Base-by-base conservation (phyloP, 53 echinoderm and acorn worm species). In the Holothuria leucospilota region DNA sequence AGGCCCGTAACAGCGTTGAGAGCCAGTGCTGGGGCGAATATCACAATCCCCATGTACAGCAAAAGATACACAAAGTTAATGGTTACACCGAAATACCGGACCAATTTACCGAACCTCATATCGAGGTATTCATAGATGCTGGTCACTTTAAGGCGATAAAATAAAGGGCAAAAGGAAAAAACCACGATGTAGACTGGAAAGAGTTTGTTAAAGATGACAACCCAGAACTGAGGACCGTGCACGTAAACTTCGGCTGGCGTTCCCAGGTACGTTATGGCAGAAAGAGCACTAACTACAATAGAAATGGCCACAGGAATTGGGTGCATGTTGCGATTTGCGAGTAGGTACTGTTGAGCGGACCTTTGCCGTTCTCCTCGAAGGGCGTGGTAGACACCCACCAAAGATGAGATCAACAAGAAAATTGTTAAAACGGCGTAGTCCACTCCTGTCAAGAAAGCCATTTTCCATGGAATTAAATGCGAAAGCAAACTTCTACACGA, bases 1-100 rank as follows among this genome's bases (percentile, higher is more conserved):
- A 92, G 29, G 30, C 85, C 86, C 21, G 92, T 92, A 28, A 92
- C 92, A 86, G 83, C 77, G 15, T 77, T 77, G 25, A 77, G 20
- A 0, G 77, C 77, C 49, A 77, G 26, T 14, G 77, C 77, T 77
- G 77, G 77, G 49, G 41, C 77, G 18, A 41, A 77, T 25, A 77
- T 40, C 49, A 77, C 77, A 8, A 77, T 77, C 24, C 81, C 81
- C 81, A 81, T 81, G 81, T 81, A 81, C 0, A 81, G 5, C 6
- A 81, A 28, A 29, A 81, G 39, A 62, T 81, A 81, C 11, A 81
- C 30, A 61, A 81, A 81, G 59, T 81, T 81, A 13, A 81, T 81
- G 1, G 61, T 59, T 11, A 81, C 81, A 12, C 81, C 81, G 34
- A 26, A n/a, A 34, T 61, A 59, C 6, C 81, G 61, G 30, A 81